phyloP scores from a whole-genome alignment of 1,140 invertebrate species.

The Littorina saxatilis region DNA sequence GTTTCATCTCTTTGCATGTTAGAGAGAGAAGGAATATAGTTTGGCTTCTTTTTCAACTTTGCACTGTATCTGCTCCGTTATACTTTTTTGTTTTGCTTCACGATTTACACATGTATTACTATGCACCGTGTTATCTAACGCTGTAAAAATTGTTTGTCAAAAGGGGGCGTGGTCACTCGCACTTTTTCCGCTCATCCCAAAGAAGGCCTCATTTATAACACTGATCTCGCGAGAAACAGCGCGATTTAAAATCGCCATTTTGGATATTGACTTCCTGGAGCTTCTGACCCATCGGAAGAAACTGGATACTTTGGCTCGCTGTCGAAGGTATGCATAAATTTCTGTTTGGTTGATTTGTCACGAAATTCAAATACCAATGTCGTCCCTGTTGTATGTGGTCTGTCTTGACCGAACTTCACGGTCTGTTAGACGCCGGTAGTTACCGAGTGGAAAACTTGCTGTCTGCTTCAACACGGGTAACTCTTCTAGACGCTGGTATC shows the following conservation, averaged over 20 bases:
- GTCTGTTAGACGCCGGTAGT: conserved; percentile 27
- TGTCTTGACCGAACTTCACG: conserved; percentile 13
- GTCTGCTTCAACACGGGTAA: conserved; percentile 19
- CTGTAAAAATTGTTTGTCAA: no score
- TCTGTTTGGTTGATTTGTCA: neutral
- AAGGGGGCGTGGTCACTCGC: conserved; percentile 24
- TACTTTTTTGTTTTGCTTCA: no score
- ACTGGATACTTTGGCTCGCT: neutral
- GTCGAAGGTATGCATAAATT: conserved; percentile 26
- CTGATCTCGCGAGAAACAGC: conserved; percentile 19
- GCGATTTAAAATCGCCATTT: conserved; percentile 26
- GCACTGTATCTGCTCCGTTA: no score
- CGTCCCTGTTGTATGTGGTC: neutral
- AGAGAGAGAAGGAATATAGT: no score
- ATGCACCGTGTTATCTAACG: no score
- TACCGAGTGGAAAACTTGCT: neutral
- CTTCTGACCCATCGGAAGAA: conserved; percentile 8
- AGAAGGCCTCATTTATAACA: neutral
- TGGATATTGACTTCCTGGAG: conserved; percentile 40
- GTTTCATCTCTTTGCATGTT: no score
- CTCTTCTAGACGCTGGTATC: conserved; percentile 34
- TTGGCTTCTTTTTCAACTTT: no score
- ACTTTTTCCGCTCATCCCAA: no score
- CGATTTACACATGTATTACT: no score
- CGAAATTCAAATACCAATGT: neutral